These are phyloP conservation scores for Gerris lacustris DNA, from an alignment of 2,888 invertebrate species.

Conservation along the genomic window DNA sequence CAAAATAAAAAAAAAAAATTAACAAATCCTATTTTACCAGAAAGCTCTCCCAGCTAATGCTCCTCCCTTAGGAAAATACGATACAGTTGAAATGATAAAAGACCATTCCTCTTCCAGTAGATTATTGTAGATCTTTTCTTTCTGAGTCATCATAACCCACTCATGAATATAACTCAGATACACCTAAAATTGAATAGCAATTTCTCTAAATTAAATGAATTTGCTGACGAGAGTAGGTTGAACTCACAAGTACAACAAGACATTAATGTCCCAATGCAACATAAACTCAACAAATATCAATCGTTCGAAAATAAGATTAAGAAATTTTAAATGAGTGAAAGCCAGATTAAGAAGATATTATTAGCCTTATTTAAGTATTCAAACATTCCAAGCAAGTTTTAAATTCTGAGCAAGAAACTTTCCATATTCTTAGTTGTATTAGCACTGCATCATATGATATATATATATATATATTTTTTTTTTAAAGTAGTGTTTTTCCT, in stretches of 20 bases:
- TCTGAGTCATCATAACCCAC: slow-evolving; percentile 59
- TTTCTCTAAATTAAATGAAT: slow-evolving; percentile 6
- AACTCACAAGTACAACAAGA: background rate
- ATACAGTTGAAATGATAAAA: slow-evolving; percentile 65
- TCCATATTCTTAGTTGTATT: too few species aligned
- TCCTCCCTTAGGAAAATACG: slow-evolving; percentile 57
- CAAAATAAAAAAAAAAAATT: too few species aligned
- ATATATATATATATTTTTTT: too few species aligned
- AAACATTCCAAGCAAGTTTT: too few species aligned
- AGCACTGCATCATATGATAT: too few species aligned
- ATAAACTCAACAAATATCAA: too few species aligned
- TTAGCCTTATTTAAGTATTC: too few species aligned
- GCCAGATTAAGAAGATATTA: too few species aligned
- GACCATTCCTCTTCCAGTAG: slow-evolving; percentile 78
- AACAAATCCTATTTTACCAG: slow-evolving; percentile 42
- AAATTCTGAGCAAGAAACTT: too few species aligned
- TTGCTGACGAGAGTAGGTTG: background rate
- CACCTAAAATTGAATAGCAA: slow-evolving; percentile 42
- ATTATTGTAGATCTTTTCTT: slow-evolving; percentile 54
- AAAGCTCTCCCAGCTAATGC: slow-evolving; percentile 56
- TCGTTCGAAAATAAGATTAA: too few species aligned
- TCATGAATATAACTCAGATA: slow-evolving; percentile 77
- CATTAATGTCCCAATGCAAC: background rate
- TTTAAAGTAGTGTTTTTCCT: too few species aligned
- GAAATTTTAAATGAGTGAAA: too few species aligned